Evolutionary conservation across 2,888 invertebrate genomes (phyloP), one percentile per base, ranked within the genome.

Genomic region (Tipula vernalis): DNA sequence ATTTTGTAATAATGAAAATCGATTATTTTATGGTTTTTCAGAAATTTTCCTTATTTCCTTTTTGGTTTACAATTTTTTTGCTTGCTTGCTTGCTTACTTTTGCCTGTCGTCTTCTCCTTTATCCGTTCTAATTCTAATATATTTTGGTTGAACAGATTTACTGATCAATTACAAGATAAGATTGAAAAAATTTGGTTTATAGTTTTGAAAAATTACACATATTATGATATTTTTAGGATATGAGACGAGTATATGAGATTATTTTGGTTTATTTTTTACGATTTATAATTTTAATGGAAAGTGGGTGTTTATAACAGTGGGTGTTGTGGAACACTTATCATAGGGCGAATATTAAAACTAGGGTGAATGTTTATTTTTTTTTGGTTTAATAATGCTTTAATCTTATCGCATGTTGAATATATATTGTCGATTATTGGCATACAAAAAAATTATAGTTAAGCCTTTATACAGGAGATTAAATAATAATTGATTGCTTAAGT

Each of bases 151-250:
- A 71, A 71, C 71, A 71, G 71, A 71, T 71, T 71, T 71, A 71
- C 71, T 71, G 71, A 71, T 71, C 71, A 71, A 71, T 71, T 71
- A 71, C 71, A 71, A 28, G 71, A 71, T 71, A 71, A 71, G 71
- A 71, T 71, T 71, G 71, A 71, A 71, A 71, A 71, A 71, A 71
- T 71, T 71, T 71, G 71, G 71, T 71, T 71, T 71, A 71, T 71
- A 71, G 71, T 71, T 71, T 71, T 71, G 71, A 71, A 71, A 71
- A 71, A 71, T 71, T 71, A 71, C 51, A 51, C n/a, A 51, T 15
- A 51, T 12, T 10, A 10, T 10, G 5, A 57, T 28, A 71, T 71
- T 10, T 51, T 71, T 71, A 28, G 71, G 71, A 71, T 71, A 71
- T 71, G 12, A 28, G 0, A 28, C 28, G 28, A 28, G 28, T 28